Conservation (phyloP, 2,113 vertebrate genomes). For the Oxyura jamaicensis region DNA sequence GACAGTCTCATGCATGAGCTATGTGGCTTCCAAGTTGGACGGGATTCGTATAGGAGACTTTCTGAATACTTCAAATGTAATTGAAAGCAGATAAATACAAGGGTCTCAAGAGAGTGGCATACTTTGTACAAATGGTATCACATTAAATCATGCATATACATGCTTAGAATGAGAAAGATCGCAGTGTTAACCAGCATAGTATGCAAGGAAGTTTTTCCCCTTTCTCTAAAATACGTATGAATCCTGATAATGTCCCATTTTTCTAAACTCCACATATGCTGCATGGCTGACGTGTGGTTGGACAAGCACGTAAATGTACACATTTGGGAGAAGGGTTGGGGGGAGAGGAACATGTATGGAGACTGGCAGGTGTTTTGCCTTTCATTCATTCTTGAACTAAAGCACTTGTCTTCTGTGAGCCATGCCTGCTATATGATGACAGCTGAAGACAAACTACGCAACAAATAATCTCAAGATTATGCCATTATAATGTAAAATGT, state of each 20-base stretch:
- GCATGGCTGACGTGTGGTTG: background rate
- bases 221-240: background rate
- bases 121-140: slow-evolving; percentile 50
- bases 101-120: slow-evolving; percentile 56
- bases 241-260: background rate
- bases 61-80: slow-evolving; percentile 69
- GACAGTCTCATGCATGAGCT: slow-evolving; percentile 76
- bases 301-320: background rate
- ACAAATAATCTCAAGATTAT: background rate
- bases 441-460: background rate
- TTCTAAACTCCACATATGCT: background rate
- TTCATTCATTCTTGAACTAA: background rate
- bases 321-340: background rate
- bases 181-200: slow-evolving; percentile 14
- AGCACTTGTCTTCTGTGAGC: background rate
- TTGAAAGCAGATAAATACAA: slow-evolving; percentile 75
- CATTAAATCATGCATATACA: background rate
- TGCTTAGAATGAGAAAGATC: slow-evolving; percentile 22
- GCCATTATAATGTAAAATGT: background rate
- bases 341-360: background rate
- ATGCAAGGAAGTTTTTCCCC: slow-evolving; percentile 2
- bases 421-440: background rate
- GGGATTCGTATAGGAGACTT: slow-evolving; percentile 71
- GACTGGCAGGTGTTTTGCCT: slow-evolving; percentile 35
- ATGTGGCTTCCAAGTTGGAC: slow-evolving; percentile 79